Percentiles rank a stretch among this genome's conserved stretches.
These are phyloP conservation scores for Typhlichthys subterraneus DNA, from an alignment of 2,797 vertebrate species.

Conservation along the genomic window DNA sequence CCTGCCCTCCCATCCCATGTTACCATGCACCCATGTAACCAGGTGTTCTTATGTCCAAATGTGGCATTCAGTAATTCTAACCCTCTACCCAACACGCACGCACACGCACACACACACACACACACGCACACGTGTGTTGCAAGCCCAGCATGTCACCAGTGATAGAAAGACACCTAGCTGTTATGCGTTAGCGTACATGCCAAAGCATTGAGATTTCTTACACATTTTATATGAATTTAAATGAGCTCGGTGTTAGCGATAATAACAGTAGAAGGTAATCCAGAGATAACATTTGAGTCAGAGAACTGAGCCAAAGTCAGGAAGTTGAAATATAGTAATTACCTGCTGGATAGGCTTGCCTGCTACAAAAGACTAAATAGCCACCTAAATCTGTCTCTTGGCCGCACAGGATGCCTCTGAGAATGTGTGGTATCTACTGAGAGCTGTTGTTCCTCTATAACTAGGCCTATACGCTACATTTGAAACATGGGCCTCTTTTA, in stretches of 20 bases:
- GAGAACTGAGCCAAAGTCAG: constrained; percentile 46
- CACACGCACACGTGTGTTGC: constrained; percentile 22
- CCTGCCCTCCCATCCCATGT: neutral
- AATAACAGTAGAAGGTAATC: constrained; percentile 52
- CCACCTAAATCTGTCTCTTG: constrained; percentile 41
- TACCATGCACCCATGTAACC: neutral
- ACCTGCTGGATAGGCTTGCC: constrained; percentile 48
- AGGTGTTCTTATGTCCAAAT: too few relatives aligned
- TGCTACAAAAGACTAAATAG: constrained; percentile 47
- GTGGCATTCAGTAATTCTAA: too few relatives aligned
- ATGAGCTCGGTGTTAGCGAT: constrained; percentile 30
- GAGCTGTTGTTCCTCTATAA: constrained; percentile 31
- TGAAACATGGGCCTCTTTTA: constrained; percentile 7
- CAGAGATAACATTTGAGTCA: constrained; percentile 1
- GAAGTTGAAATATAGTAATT: constrained; percentile 56
- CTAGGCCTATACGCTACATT: constrained; percentile 17
- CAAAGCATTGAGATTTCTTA: constrained; percentile 17
- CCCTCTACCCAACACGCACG: neutral
- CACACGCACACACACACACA: constrained; percentile 27
- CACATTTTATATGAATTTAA: constrained; percentile 40
- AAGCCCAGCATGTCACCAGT: constrained; percentile 19
- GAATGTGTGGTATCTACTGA: constrained; percentile 37
- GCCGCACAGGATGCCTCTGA: constrained; percentile 36
- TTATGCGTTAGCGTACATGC: neutral
- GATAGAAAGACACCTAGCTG: neutral